Evolutionary conservation across 1,140 invertebrate genomes (phyloP).

Genomic region (Zaprionus camerounensis): DNA sequence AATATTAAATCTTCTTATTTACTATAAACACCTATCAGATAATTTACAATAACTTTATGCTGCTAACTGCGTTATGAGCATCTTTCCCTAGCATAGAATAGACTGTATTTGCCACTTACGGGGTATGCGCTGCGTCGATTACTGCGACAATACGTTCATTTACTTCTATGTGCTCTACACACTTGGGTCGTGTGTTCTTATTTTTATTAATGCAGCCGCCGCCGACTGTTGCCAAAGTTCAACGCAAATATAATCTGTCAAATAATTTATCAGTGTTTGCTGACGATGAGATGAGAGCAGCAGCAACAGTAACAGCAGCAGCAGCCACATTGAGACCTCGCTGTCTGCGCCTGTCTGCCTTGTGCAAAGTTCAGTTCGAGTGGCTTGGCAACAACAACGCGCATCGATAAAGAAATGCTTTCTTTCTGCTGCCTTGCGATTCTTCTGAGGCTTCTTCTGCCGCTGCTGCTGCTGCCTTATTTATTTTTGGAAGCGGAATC

Average conservation of each 20-base stretch:
- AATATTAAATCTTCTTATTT: too few relatives aligned
- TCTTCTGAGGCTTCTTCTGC: slow-evolving; percentile 1
- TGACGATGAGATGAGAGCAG: slow-evolving; percentile 57
- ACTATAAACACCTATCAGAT: too few relatives aligned
- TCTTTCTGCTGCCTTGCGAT: slow-evolving; percentile 17
- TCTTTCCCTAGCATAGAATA: background rate
- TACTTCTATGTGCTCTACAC: slow-evolving; percentile 1
- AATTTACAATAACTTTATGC: too few relatives aligned
- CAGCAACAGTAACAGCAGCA: slow-evolving; percentile 14
- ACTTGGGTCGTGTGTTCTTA: slow-evolving; percentile 59
- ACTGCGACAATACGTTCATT: background rate
- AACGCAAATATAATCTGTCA: slow-evolving; percentile 82
- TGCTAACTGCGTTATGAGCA: too few relatives aligned
- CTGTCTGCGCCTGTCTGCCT: slow-evolving; percentile 47
- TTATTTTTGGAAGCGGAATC: slow-evolving; percentile 47
- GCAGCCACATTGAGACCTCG: slow-evolving; percentile 45
- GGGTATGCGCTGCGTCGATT: background rate
- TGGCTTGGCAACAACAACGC: slow-evolving; percentile 50
- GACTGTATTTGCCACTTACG: background rate
- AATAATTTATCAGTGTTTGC: slow-evolving; percentile 80
- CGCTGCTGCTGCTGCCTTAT: background rate
- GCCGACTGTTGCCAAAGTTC: slow-evolving; percentile 67
- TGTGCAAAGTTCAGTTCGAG: slow-evolving; percentile 51
- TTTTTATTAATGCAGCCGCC: slow-evolving; percentile 57
- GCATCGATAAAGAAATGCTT: slow-evolving; percentile 56